Evolutionary conservation across 2,113 vertebrate genomes (phyloP), one percentile per base, ranked within the genome.

Genomic region (Heptranchias perlo): DNA sequence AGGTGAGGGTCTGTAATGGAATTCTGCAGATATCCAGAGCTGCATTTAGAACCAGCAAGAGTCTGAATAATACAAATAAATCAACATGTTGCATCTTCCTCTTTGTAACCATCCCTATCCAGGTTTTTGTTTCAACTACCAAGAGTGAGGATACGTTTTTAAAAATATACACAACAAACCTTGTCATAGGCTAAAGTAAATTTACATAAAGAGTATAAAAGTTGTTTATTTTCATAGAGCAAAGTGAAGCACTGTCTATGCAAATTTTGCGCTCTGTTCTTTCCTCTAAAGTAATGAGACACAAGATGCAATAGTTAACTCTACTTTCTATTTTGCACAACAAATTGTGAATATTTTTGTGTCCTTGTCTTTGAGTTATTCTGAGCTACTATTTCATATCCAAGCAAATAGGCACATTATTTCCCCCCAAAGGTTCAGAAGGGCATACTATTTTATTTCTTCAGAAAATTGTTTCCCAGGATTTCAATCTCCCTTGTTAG

Each of bases 401-500:
- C 97, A 98, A 98, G 97, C 98, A 98, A 99, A 98, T 97, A 97
- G 97, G 97, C 96, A 98, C 98, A 97, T 98, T 98, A 98, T 98
- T 98, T 98, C 99, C 98, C 99, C 94, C 98, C 98, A 98, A 98
- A 98, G 98, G 99, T 99, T 99, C 98, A 98, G 97, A 97, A 99
- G 99, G 99, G 98, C 99, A 99, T 96, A 97, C 98, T 97, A 98
- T 99, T 99, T 99, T 99, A 99, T 99, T 99, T 99, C 98, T 98
- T 98, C 98, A 99, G 99, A 99, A 99, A 99, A 99, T 99, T 99
- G 99, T 99, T 99, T 99, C 98, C 98, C 98, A 97, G 98, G 98
- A 99, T 99, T 99, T 99, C 99, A 99, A 99, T 99, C 99, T 99
- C 98, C 98, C 98, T 98, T 98, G 98, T 98, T 97, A 98, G 98